These are phyloP conservation scores for Zygothrica quintamaculata DNA, from an alignment of 2,888 invertebrate genomes.

Conservation along the genomic window DNA sequence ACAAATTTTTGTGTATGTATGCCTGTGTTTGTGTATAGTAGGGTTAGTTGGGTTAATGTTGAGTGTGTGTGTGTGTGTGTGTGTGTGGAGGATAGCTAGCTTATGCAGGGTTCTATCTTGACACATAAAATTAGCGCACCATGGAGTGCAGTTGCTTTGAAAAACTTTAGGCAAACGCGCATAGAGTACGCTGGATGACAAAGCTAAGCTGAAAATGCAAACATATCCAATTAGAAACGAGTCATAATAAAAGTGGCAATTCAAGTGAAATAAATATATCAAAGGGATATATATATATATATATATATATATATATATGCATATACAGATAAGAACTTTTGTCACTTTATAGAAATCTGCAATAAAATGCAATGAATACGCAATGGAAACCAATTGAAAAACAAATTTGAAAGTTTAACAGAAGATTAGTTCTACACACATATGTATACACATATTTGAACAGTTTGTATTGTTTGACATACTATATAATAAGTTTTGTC, in stretches of 20 bases:
- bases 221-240: constrained; percentile 47
- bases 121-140: constrained; percentile 59
- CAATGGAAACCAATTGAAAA: too few relatives aligned
- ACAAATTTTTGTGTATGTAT: constrained; percentile 33
- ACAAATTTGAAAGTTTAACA: too few relatives aligned
- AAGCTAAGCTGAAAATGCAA: constrained; percentile 37
- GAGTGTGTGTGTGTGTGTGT: constrained; percentile 11
- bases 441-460: too few relatives aligned
- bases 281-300: not conserved
- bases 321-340: too few relatives aligned
- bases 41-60: not conserved
- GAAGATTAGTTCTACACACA: too few relatives aligned
- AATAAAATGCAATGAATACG: too few relatives aligned
- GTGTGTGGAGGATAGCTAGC: constrained; percentile 2
- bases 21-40: constrained; percentile 8
- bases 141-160: constrained; percentile 37
- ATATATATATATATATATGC: not conserved
- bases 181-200: constrained; percentile 28
- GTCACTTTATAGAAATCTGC: too few relatives aligned
- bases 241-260: constrained; percentile 19
- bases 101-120: constrained; percentile 43
- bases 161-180: constrained; percentile 46
- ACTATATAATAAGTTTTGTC: too few relatives aligned
- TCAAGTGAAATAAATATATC: not conserved
- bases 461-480: too few relatives aligned